A percentile compares a stretch with the other conserved stretches of the same genome.
Evolutionary conservation across 2,888 invertebrate species (phyloP).

Genomic region (Mellilla xanthometata): DNA sequence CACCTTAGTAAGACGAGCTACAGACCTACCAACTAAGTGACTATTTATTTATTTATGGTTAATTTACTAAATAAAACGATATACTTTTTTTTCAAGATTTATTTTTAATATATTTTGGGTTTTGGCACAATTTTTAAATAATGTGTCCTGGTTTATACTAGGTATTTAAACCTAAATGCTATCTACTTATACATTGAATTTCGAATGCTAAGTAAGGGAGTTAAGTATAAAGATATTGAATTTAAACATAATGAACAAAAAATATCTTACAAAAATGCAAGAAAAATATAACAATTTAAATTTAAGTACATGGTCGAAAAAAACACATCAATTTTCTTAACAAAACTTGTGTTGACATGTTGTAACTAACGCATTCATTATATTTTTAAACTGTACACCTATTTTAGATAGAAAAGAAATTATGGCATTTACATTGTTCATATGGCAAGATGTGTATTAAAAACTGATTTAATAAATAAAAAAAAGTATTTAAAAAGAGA

Average conservation of each 20-base stretch:
- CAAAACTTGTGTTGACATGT: conserved; percentile 3
- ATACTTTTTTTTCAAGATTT: conserved; percentile 59
- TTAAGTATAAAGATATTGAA: conserved; percentile 34
- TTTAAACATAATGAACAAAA: conserved; percentile 36
- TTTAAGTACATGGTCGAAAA: conserved; percentile 42
- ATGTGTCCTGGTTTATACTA: conserved; percentile 79
- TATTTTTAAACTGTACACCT: conserved; percentile 18
- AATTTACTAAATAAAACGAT: conserved; percentile 57
- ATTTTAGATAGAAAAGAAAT: conserved; percentile 26
- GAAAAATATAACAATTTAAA: conserved; percentile 29
- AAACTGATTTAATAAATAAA: conserved; percentile 50
- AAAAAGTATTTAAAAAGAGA: conserved; percentile 46
- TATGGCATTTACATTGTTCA: conserved; percentile 33
- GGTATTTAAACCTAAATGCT: conserved; percentile 76
- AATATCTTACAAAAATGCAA: conserved; percentile 42
- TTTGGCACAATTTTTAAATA: conserved; percentile 81
- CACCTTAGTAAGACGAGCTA: too few relatives aligned
- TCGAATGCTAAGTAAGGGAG: conserved; percentile 53
- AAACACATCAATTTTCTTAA: conserved; percentile 25
- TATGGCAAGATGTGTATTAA: conserved; percentile 35
- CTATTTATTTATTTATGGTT: too few relatives aligned
- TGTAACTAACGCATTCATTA: background rate
- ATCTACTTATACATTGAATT: conserved; percentile 68
- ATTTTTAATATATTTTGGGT: conserved; percentile 82
- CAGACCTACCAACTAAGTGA: too few relatives aligned